A percentile compares a stretch with the other conserved stretches of the same genome.
Conservation (phyloP, 2,797 vertebrate species). For the Sparus aurata region DNA sequence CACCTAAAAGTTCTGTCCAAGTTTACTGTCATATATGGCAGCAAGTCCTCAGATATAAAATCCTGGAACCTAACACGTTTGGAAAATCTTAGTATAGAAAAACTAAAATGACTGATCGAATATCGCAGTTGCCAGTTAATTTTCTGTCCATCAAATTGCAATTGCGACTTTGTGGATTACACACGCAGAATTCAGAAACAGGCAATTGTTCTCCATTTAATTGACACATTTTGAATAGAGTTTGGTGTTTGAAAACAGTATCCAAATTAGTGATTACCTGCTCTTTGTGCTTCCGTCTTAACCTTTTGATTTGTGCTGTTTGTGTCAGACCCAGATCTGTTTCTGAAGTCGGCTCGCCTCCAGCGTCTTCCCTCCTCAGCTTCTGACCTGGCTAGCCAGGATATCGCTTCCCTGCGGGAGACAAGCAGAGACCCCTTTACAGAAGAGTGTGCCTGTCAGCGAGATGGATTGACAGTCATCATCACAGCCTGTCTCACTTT, state of each 20-base stretch:
- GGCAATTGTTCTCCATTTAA: neutral
- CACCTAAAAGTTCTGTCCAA: too few relatives aligned
- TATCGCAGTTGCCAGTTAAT: neutral
- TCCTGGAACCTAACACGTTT: neutral
- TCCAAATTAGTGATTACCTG: neutral
- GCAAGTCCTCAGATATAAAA: neutral
- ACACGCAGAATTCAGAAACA: neutral
- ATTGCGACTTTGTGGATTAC: neutral
- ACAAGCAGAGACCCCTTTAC: conserved; percentile 92
- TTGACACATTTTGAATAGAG: neutral
- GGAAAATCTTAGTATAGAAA: too few relatives aligned
- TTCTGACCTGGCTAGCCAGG: conserved; percentile 94
- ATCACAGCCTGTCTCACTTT: conserved; percentile 98
- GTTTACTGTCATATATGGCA: neutral
- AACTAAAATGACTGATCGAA: too few relatives aligned
- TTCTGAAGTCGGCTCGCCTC: conserved; percentile 94
- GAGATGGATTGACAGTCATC: conserved; percentile 96
- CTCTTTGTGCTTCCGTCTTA: neutral
- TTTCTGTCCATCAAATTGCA: neutral
- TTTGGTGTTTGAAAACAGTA: conserved; percentile 1
- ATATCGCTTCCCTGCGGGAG: conserved; percentile 91
- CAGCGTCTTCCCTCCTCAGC: conserved; percentile 96
- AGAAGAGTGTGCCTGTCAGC: conserved; percentile 92
- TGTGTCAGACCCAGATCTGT: conserved; percentile 92
- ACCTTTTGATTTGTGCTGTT: neutral